phyloP scores from a whole-genome alignment of 92 coral and sea anemone genomes.

The Epizoanthus rinbou region DNA sequence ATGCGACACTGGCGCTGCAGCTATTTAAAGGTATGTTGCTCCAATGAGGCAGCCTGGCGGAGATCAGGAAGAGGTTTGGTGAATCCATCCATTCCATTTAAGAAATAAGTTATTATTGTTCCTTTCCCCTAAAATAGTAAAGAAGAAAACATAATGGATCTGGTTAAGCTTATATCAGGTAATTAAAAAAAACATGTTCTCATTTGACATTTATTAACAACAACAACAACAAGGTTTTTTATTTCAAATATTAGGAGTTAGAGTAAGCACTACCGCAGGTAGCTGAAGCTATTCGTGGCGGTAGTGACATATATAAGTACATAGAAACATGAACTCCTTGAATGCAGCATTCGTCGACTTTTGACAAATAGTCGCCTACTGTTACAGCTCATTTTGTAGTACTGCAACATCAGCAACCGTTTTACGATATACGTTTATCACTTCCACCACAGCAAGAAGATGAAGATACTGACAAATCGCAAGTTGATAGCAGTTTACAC shows the following conservation, averaged over 20 bases:
- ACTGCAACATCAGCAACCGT: not conserved
- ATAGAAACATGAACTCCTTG: no score
- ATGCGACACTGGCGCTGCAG: no score
- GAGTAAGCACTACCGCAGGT: no score
- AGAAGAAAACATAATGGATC: not conserved
- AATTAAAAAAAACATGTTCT: no score
- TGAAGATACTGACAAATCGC: conserved; percentile 38
- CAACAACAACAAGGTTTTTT: no score
- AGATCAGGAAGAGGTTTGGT: conserved; percentile 33
- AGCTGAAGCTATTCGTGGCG: no score
- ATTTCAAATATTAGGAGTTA: no score
- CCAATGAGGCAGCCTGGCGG: conserved; percentile 34
- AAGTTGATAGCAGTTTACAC: conserved; percentile 39
- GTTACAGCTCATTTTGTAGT: not conserved
- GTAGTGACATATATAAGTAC: no score
- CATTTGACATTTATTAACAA: no score
- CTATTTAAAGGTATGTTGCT: conserved; percentile 30
- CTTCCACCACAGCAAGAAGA: conserved; percentile 39
- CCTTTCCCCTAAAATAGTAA: conserved; percentile 22
- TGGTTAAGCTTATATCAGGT: not conserved
- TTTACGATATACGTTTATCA: not conserved
- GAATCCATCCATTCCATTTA: conserved; percentile 42
- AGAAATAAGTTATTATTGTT: conserved; percentile 18
- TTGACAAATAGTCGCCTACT: no score
- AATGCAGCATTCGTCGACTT: no score